Conservation (phyloP, 2,888 invertebrate genomes). For the Lingula anatina region DNA sequence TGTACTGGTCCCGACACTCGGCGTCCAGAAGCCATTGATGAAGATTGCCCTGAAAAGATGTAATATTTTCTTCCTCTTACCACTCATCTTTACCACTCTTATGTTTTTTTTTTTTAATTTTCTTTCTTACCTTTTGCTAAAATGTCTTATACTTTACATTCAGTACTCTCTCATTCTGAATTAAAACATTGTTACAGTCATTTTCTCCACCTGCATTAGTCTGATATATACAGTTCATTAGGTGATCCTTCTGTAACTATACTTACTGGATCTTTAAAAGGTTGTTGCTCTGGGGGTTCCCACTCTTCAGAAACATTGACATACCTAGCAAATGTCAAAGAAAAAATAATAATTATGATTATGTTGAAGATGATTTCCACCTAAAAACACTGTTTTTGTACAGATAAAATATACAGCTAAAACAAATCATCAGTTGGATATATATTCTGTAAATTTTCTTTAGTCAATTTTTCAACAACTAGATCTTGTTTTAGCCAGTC, state of each 20-base stretch:
- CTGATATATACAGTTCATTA: no score
- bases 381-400: neutral
- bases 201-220: no score
- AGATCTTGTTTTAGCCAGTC: no score
- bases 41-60: constrained; percentile 67
- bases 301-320: constrained; percentile 86
- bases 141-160: no score
- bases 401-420: neutral
- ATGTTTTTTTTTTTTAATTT: no score
- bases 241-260: no score
- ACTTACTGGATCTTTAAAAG: constrained; percentile 72
- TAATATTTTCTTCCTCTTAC: neutral
- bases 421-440: neutral
- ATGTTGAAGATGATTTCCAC: constrained; percentile 10
- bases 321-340: constrained; percentile 58
- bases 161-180: no score
- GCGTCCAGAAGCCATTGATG: constrained; percentile 89
- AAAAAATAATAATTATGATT: constrained; percentile 12
- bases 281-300: constrained; percentile 83
- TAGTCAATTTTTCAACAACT: no score
- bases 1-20: constrained; percentile 94
- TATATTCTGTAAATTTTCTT: no score
- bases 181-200: no score
- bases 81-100: no score
- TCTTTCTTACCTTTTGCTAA: no score